These are phyloP conservation scores for Gopherus evgoodei DNA, from an alignment of 2,113 vertebrate genomes.

Conservation along the genomic window DNA sequence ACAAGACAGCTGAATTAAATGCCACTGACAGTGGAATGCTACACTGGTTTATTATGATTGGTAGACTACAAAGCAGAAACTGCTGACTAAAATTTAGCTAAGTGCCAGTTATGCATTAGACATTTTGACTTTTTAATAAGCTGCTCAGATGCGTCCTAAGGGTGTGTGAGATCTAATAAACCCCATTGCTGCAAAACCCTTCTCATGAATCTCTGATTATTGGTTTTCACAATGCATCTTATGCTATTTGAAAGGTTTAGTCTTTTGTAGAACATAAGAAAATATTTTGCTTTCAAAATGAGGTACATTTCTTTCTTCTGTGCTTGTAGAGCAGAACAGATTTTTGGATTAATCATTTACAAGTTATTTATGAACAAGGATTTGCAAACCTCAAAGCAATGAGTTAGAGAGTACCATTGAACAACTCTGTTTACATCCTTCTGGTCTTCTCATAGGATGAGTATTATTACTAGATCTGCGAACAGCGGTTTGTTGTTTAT, in stretches of 20 bases:
- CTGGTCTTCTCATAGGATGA: slow-evolving; percentile 4
- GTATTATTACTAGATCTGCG: neutral
- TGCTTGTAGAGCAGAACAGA: slow-evolving; percentile 58
- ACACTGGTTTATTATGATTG: slow-evolving; percentile 36
- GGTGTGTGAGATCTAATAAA: slow-evolving; percentile 30
- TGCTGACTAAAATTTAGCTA: slow-evolving; percentile 26
- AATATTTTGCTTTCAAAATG: slow-evolving; percentile 66
- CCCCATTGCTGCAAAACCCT: slow-evolving; percentile 21
- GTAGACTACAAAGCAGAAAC: slow-evolving; percentile 37
- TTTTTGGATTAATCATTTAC: slow-evolving; percentile 79
- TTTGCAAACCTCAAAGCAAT: slow-evolving; percentile 61
- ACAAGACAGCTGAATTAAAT: neutral
- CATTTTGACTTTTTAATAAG: slow-evolving; percentile 38
- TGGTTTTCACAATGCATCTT: slow-evolving; percentile 18
- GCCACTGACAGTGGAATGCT: neutral
- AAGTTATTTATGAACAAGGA: slow-evolving; percentile 62
- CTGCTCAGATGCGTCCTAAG: neutral
- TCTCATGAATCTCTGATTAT: slow-evolving; percentile 34
- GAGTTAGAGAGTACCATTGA: slow-evolving; percentile 47
- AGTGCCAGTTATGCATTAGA: slow-evolving; percentile 9
- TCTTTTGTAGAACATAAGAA: slow-evolving; percentile 43
- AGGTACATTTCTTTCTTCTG: slow-evolving; percentile 40
- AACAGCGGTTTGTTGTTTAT: slow-evolving; percentile 4
- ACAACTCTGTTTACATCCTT: slow-evolving; percentile 23
- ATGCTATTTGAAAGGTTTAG: slow-evolving; percentile 37